Conservation (phyloP, 2,888 invertebrate species). For the Ophion ellenae region DNA sequence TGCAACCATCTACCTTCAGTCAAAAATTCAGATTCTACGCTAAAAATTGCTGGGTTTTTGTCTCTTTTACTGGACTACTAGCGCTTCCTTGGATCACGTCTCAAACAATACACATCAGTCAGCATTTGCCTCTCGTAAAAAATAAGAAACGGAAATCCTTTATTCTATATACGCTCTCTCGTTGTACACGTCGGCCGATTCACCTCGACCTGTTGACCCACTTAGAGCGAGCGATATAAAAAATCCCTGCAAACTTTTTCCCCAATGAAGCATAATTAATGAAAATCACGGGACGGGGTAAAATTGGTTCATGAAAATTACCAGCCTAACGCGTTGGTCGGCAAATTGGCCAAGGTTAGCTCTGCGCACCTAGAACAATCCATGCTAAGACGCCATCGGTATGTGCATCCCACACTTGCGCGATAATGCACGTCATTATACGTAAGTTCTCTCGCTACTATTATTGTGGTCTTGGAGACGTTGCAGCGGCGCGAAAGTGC, state of each 20-base stretch:
- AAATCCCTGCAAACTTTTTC: neutral
- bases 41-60: no score
- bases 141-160: conserved; percentile 26
- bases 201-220: conserved; percentile 26
- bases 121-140: conserved; percentile 29
- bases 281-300: conserved; percentile 4
- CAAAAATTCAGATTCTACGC: no score
- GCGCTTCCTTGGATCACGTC: conserved; percentile 46
- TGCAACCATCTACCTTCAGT: no score
- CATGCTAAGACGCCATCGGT: conserved; percentile 53
- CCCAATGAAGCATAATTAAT: conserved; percentile 40
- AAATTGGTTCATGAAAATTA: conserved; percentile 26
- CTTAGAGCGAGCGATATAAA: conserved; percentile 1
- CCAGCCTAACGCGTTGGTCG: conserved; percentile 30
- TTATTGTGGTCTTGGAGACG: conserved; percentile 24
- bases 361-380: conserved; percentile 46
- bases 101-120: conserved; percentile 49
- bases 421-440: conserved; percentile 66
- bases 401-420: conserved; percentile 60
- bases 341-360: conserved; percentile 51
- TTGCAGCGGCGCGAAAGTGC: conserved; percentile 45
- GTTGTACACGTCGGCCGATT: neutral
- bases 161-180: neutral
- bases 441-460: conserved; percentile 40
- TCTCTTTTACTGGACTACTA: neutral